Percentiles rank a stretch among this genome's conserved stretches.
Evolutionary conservation across 2,797 vertebrate species (phyloP).

Genomic region (Parauchenoglanis punctatus): DNA sequence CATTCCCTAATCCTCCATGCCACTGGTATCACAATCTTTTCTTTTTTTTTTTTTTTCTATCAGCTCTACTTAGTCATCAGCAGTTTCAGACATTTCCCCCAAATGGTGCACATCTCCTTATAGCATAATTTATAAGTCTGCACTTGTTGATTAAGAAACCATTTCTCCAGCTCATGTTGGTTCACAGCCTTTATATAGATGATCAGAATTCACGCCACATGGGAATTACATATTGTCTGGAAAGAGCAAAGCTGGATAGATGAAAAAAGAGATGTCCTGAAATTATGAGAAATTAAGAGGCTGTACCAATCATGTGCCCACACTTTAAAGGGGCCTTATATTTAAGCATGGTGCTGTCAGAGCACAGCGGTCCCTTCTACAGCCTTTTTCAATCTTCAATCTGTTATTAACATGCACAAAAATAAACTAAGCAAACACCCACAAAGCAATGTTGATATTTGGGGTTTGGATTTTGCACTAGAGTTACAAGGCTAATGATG

Average conservation of each 20-base stretch:
- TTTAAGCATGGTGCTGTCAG: conserved; percentile 30
- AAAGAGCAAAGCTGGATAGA: conserved; percentile 19
- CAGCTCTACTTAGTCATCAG: conserved; percentile 19
- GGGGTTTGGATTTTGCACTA: background rate
- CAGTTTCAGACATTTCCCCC: conserved; percentile 24
- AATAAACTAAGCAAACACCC: conserved; percentile 66
- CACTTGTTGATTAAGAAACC: conserved; percentile 44
- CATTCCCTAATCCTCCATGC: background rate
- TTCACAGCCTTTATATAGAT: conserved; percentile 4
- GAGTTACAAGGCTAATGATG: background rate
- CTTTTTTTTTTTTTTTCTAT: too few relatives aligned
- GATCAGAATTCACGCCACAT: conserved; percentile 21
- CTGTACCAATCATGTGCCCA: background rate
- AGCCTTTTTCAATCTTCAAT: conserved; percentile 60
- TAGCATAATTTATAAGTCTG: conserved; percentile 38
- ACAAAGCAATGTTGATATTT: conserved; percentile 56
- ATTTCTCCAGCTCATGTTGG: conserved; percentile 36
- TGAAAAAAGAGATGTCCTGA: conserved; percentile 6
- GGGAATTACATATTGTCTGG: conserved; percentile 26
- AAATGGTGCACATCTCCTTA: conserved; percentile 33
- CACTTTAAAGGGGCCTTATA: conserved; percentile 5
- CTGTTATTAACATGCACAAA: conserved; percentile 71
- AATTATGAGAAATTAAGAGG: background rate
- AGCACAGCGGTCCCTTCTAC: conserved; percentile 49
- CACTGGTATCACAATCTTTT: background rate